A percentile compares a stretch with the other conserved stretches of the same genome.
phyloP scores from a whole-genome alignment of 30 jellyfish, hydroid and myxozoan genomes.

The Catostylus mosaicus region DNA sequence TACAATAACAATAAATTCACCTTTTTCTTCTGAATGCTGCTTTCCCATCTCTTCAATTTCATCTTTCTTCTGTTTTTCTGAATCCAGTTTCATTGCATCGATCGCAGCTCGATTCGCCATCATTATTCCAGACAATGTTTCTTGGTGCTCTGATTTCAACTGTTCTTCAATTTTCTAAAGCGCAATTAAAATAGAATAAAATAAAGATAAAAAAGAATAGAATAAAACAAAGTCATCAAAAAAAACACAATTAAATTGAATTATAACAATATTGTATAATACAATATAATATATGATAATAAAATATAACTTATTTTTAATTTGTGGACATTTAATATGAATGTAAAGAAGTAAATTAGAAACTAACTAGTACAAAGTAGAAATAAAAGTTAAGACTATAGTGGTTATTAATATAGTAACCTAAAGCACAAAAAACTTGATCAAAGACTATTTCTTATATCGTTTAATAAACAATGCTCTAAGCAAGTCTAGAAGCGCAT shows the following conservation, averaged over 20 bases:
- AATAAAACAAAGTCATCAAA: background rate
- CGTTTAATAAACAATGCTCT: too few relatives aligned
- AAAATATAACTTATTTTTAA: too few relatives aligned
- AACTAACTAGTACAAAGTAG: too few relatives aligned
- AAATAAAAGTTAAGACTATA: too few relatives aligned
- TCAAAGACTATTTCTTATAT: too few relatives aligned
- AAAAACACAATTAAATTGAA: background rate
- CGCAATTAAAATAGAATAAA: background rate
- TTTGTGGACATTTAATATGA: too few relatives aligned
- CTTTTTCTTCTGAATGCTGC: slow-evolving; percentile 77
- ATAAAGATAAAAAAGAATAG: background rate
- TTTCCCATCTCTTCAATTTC: slow-evolving; percentile 40
- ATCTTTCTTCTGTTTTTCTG: slow-evolving; percentile 15
- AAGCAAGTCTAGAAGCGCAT: too few relatives aligned
- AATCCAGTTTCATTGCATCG: slow-evolving; percentile 65
- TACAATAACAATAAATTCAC: slow-evolving; percentile 32
- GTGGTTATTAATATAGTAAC: too few relatives aligned
- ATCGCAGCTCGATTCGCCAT: slow-evolving; percentile 67
- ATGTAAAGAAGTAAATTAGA: too few relatives aligned
- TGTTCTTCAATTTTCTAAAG: slow-evolving; percentile 38
- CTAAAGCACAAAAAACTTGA: too few relatives aligned
- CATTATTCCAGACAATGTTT: slow-evolving; percentile 29
- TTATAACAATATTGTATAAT: background rate
- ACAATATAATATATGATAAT: too few relatives aligned
- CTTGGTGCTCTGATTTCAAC: slow-evolving; percentile 63